phyloP scores from a whole-genome alignment of 2,888 invertebrate genomes.

The Rhyacophila evoluta region DNA sequence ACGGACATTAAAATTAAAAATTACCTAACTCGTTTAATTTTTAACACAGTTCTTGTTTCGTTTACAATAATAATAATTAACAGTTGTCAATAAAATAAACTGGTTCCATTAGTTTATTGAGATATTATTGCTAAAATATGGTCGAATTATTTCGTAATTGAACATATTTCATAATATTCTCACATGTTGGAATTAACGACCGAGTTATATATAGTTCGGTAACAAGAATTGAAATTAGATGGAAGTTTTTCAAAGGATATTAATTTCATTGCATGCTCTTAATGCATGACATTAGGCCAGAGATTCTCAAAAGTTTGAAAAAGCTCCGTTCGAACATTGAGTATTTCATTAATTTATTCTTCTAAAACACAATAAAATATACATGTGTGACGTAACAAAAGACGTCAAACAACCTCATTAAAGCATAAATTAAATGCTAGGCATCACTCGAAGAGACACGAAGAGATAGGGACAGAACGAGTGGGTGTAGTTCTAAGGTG shows the following conservation, averaged over 20 bases:
- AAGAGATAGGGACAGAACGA: too few species aligned
- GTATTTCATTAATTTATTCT: too few species aligned
- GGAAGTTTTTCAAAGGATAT: not conserved
- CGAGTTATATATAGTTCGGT: not conserved
- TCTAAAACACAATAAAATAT: too few species aligned
- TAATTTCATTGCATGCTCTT: too few species aligned
- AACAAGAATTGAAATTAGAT: not conserved
- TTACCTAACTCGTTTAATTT: slow-evolving; percentile 13
- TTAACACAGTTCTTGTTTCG: slow-evolving; percentile 5
- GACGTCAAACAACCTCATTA: too few species aligned
- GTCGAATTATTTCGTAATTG: slow-evolving; percentile 1
- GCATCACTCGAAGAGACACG: too few species aligned
- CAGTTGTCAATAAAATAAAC: slow-evolving; percentile 22
- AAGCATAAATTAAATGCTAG: too few species aligned
- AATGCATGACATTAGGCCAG: too few species aligned
- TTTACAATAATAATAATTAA: slow-evolving; percentile 14
- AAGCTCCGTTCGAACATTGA: too few species aligned
- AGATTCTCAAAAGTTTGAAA: too few species aligned
- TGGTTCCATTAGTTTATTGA: slow-evolving; percentile 5
- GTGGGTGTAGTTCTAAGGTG: too few species aligned
- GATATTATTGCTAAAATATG: not conserved
- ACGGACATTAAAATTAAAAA: slow-evolving; percentile 15
- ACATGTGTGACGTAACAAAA: too few species aligned
- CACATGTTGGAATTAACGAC: slow-evolving; percentile 10
- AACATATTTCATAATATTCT: slow-evolving; percentile 17